A percentile compares a stretch with the other conserved stretches of the same genome.
phyloP scores from a whole-genome alignment of 1,140 invertebrate species.

The Parapsyche elsis region DNA sequence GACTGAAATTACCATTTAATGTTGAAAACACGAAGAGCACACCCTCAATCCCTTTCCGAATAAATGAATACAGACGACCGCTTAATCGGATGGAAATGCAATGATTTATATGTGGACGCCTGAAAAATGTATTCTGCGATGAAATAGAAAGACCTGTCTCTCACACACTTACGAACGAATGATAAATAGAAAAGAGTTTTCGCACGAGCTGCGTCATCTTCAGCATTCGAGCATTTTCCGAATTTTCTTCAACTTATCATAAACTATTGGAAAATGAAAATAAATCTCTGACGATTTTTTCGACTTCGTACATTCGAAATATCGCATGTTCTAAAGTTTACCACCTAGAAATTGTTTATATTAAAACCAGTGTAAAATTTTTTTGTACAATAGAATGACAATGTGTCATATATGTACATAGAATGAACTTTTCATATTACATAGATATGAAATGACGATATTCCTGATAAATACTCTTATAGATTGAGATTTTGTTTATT shows the following conservation, averaged over 20 bases:
- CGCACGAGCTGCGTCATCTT: no score
- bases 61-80: conserved; percentile 49
- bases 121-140: conserved; percentile 27
- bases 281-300: no score
- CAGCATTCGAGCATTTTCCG: background rate
- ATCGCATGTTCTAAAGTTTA: no score
- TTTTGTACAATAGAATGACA: no score
- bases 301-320: no score
- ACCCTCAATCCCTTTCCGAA: conserved; percentile 14
- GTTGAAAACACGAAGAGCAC: background rate
- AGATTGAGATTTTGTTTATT: no score
- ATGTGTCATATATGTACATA: no score
- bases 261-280: background rate
- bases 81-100: conserved; percentile 47
- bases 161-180: background rate
- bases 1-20: conserved; percentile 54
- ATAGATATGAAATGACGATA: no score
- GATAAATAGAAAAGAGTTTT: background rate
- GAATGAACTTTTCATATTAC: no score
- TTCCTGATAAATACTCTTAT: no score
- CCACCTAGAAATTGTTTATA: no score
- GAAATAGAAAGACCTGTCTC: background rate
- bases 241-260: background rate
- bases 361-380: no score
- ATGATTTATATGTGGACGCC: conserved; percentile 50